Evolutionary conservation across 2,797 vertebrate species (phyloP).

Genomic region (Sebastes kiyomatsui): DNA sequence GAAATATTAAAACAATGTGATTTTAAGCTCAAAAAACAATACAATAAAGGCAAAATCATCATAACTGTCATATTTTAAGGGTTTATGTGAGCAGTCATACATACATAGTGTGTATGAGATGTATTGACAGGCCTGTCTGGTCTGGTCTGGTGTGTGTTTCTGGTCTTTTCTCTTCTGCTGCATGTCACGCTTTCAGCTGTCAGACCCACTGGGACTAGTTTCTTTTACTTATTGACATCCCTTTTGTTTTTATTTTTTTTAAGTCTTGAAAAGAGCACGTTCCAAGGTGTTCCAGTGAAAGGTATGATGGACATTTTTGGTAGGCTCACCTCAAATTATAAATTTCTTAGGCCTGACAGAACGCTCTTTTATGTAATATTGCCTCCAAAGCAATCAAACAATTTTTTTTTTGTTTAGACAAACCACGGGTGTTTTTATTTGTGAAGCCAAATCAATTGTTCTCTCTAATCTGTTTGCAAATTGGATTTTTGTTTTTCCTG

Average conservation of each 20-base stretch:
- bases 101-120: not conserved
- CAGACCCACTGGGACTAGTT: not conserved
- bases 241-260: not conserved
- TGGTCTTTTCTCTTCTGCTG: constrained; percentile 8
- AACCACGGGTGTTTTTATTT: constrained; percentile 21
- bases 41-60: not conserved
- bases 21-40: not conserved
- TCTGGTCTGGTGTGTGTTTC: constrained; percentile 16
- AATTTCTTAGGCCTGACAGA: too few species aligned
- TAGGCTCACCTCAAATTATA: not conserved
- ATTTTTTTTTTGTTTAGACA: not conserved
- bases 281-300: not conserved
- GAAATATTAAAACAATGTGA: not conserved
- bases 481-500: not conserved
- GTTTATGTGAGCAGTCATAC: not conserved
- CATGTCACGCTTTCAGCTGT: constrained; percentile 30
- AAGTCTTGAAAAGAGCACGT: not conserved
- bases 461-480: constrained; percentile 13
- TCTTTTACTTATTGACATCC: not conserved
- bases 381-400: constrained; percentile 13
- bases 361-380: too few species aligned
- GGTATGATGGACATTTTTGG: not conserved
- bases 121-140: constrained; percentile 37
- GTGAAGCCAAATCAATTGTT: constrained; percentile 17
- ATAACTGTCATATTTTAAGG: not conserved